Percentiles rank a stretch among this genome's conserved stretches.
These are phyloP conservation scores for Heptranchias perlo DNA, from an alignment of 2,113 vertebrate genomes.

Conservation along the genomic window DNA sequence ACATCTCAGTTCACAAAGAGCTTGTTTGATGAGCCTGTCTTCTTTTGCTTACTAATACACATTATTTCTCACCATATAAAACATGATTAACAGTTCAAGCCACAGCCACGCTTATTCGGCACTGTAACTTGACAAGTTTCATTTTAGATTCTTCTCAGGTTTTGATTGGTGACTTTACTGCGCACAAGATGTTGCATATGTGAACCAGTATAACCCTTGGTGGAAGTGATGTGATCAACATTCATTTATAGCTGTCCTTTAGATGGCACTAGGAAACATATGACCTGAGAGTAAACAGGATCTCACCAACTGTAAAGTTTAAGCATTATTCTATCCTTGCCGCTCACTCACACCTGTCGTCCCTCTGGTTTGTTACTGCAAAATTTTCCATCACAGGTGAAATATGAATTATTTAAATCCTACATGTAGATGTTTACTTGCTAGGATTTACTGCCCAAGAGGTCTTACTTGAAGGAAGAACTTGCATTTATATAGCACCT, in stretches of 20 bases:
- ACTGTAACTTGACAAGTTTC: not conserved
- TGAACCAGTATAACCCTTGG: not conserved
- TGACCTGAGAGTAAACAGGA: not conserved
- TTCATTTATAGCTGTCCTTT: not conserved
- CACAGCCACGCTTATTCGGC: not conserved
- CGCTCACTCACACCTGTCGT: not conserved
- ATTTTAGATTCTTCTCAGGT: not conserved
- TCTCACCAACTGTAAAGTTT: not conserved
- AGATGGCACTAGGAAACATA: not conserved
- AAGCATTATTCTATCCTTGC: not conserved
- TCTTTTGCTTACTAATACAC: not conserved
- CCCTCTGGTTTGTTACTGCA: not conserved
- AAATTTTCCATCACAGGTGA: not conserved
- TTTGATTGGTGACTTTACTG: not conserved
- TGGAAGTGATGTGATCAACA: not conserved
- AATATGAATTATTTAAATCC: not conserved
- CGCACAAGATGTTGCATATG: not conserved
- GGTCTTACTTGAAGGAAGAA: not conserved
- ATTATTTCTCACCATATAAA: too few species aligned
- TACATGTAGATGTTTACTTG: not conserved
- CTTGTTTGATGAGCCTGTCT: not conserved
- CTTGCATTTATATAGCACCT: not conserved
- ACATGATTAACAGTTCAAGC: not conserved
- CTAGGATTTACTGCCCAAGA: not conserved
- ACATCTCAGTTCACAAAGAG: too few species aligned